Conservation (phyloP, 1,140 invertebrate genomes). For the Sitophilus oryzae region DNA sequence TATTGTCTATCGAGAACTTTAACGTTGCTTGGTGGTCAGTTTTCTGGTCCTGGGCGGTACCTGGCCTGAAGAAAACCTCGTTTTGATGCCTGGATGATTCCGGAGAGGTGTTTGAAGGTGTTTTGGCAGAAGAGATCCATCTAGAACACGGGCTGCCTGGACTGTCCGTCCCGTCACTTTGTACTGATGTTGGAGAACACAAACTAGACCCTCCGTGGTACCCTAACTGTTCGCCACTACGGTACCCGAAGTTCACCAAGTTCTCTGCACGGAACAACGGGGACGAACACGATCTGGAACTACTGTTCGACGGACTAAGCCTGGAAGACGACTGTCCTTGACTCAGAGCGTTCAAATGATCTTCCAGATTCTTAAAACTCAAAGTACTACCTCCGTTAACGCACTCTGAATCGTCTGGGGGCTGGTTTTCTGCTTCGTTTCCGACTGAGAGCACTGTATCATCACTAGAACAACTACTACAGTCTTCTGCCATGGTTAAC, state of each 20-base stretch:
- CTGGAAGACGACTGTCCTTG: constrained; percentile 42
- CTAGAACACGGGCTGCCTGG: constrained; percentile 22
- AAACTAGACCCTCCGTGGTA: constrained; percentile 24
- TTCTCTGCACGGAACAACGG: constrained; percentile 28
- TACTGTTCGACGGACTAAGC: constrained; percentile 32
- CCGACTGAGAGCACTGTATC: constrained; percentile 62
- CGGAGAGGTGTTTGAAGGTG: neutral
- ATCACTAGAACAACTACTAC: constrained; percentile 60
- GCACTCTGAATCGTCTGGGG: constrained; percentile 18
- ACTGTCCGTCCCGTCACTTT: constrained; percentile 21
- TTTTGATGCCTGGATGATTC: constrained; percentile 8
- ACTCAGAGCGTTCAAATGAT: constrained; percentile 53
- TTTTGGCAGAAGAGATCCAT: neutral
- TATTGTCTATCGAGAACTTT: constrained; percentile 91
- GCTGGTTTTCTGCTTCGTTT: constrained; percentile 50
- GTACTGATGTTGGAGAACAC: constrained; percentile 30
- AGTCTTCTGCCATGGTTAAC: too few species aligned
- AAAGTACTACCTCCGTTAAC: constrained; percentile 33
- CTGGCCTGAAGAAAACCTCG: constrained; percentile 4
- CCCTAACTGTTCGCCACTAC: constrained; percentile 15
- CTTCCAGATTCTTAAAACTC: constrained; percentile 55
- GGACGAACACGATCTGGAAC: constrained; percentile 15
- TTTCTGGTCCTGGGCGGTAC: constrained; percentile 30
- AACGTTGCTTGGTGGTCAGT: constrained; percentile 52
- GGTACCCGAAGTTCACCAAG: constrained; percentile 28